Evolutionary conservation across 2,797 vertebrate genomes (phyloP).

Genomic region (Poeciliopsis infans): DNA sequence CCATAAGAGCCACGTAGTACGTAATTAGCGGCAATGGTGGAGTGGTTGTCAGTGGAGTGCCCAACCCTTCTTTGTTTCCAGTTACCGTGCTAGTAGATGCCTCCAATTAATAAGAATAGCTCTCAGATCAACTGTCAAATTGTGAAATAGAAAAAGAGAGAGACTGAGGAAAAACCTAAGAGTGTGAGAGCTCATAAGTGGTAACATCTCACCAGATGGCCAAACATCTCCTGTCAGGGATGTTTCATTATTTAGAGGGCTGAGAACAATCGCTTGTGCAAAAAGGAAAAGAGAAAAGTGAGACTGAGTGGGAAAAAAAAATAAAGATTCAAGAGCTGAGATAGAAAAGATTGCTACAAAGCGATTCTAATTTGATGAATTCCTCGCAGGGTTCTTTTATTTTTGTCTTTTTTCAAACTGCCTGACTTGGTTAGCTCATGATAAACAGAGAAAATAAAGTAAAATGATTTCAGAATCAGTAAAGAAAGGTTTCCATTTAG

Average conservation of each 20-base stretch:
- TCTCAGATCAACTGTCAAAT: slow-evolving; percentile 50
- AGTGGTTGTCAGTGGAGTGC: slow-evolving; percentile 59
- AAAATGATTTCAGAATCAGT: slow-evolving; percentile 7
- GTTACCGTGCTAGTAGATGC: slow-evolving; percentile 36
- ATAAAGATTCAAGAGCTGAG: neutral
- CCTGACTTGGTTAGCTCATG: slow-evolving; percentile 13
- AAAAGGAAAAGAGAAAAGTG: slow-evolving; percentile 22
- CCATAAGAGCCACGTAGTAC: slow-evolving; percentile 40
- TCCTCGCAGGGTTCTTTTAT: neutral
- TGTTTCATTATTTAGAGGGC: slow-evolving; percentile 65
- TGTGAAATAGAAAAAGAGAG: neutral
- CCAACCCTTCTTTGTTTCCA: slow-evolving; percentile 38
- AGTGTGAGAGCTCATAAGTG: slow-evolving; percentile 37
- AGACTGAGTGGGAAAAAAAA: neutral
- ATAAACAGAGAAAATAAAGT: slow-evolving; percentile 2
- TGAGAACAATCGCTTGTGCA: slow-evolving; percentile 30
- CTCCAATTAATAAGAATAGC: slow-evolving; percentile 74
- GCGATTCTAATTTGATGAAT: neutral
- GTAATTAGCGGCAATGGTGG: slow-evolving; percentile 63
- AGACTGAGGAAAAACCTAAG: slow-evolving; percentile 7
- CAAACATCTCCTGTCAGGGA: slow-evolving; percentile 35
- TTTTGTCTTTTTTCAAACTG: slow-evolving; percentile 28
- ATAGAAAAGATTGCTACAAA: neutral
- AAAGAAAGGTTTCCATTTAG: neutral
- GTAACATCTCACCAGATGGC: slow-evolving; percentile 49